Conservation (phyloP, 2,888 invertebrate genomes). For the Dromius quadrimaculatus region DNA sequence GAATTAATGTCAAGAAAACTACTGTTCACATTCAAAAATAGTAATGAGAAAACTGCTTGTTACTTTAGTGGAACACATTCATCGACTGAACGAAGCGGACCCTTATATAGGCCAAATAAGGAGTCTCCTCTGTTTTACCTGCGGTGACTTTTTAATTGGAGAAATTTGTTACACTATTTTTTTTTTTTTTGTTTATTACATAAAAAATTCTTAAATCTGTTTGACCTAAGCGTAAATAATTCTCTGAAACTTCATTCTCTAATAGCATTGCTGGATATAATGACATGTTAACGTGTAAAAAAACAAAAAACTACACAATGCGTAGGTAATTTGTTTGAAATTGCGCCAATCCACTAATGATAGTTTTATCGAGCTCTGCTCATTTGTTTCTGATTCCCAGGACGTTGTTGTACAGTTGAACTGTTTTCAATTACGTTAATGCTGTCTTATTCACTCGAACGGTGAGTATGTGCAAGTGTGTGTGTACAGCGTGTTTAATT, state of each 20-base stretch:
- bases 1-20: no score
- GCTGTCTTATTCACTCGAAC: constrained; percentile 8
- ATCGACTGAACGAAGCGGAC: no score
- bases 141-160: no score
- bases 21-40: no score
- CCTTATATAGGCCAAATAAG: no score
- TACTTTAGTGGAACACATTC: no score
- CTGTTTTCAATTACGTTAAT: constrained; percentile 40
- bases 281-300: constrained; percentile 5
- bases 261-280: background rate
- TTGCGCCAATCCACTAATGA: constrained; percentile 34
- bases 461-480: background rate
- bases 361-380: constrained; percentile 31
- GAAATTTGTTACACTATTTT: no score
- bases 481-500: constrained; percentile 1
- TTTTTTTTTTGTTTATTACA: no score
- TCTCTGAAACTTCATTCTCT: background rate
- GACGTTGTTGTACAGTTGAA: constrained; percentile 31
- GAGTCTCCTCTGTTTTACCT: no score
- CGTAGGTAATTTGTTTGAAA: constrained; percentile 43
- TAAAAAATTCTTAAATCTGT: no score
- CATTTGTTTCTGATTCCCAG: constrained; percentile 39
- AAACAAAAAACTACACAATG: constrained; percentile 6
- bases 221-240: no score
- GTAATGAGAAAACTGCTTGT: no score